Conservation (phyloP, 2,888 invertebrate species). For the Gari tellinella region DNA sequence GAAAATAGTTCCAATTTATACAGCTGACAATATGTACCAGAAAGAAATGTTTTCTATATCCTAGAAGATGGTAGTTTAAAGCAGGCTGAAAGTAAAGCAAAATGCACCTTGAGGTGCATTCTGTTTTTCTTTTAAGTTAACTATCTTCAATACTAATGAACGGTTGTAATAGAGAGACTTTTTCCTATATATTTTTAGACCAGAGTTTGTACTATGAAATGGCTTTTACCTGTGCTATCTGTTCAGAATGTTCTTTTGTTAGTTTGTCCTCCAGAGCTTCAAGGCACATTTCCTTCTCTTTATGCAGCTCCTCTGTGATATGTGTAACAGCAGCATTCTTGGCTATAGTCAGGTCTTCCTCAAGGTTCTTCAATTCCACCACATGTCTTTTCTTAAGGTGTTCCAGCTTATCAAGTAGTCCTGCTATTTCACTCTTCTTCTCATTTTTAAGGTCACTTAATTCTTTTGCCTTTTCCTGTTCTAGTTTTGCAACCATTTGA, state of each 20-base stretch:
- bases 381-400: slow-evolving; percentile 37
- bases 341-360: slow-evolving; percentile 48
- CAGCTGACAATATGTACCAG: no score
- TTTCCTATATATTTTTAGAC: no score
- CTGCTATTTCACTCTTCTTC: background rate
- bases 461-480: slow-evolving; percentile 11
- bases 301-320: slow-evolving; percentile 37
- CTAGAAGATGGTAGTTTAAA: no score
- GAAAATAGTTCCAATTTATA: no score
- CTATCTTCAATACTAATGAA: no score
- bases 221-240: slow-evolving; percentile 17
- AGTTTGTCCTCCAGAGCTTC: slow-evolving; percentile 29
- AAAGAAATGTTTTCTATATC: no score
- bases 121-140: no score
- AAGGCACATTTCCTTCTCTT: slow-evolving; percentile 35
- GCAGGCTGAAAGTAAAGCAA: no score
- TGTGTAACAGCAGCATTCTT: slow-evolving; percentile 39
- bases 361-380: slow-evolving; percentile 35
- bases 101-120: no score
- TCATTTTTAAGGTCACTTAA: slow-evolving; percentile 3
- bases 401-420: slow-evolving; percentile 18
- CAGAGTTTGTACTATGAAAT: no score
- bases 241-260: slow-evolving; percentile 27
- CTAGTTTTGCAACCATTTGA: slow-evolving; percentile 2
- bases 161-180: no score